Evolutionary conservation across 2,113 vertebrate genomes (phyloP).

Genomic region (Sphyrna mokarran): DNA sequence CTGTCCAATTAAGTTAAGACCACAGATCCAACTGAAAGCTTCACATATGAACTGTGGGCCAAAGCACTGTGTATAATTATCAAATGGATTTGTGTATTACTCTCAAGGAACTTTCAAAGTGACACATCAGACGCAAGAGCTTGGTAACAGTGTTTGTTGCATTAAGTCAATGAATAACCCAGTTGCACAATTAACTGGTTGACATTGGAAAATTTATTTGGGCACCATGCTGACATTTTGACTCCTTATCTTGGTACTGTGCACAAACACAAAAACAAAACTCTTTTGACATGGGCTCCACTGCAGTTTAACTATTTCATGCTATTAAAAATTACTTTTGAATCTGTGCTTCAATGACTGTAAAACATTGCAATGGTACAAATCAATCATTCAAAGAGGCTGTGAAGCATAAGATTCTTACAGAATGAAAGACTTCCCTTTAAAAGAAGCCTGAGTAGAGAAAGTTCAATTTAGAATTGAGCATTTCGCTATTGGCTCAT

Average conservation of each 20-base stretch:
- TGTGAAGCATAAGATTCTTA: not conserved
- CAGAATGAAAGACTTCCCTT: not conserved
- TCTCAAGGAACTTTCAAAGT: not conserved
- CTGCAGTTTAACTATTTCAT: not conserved
- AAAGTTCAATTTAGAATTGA: not conserved
- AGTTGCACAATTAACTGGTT: not conserved
- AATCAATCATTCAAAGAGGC: not conserved
- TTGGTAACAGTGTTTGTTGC: conserved; percentile 20
- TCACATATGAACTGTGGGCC: not conserved
- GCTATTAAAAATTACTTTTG: not conserved
- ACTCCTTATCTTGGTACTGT: not conserved
- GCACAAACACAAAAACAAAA: not conserved
- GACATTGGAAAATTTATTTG: conserved; percentile 10
- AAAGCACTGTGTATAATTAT: conserved; percentile 9
- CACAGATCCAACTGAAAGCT: not conserved
- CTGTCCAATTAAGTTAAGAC: not conserved
- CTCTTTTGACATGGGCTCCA: not conserved
- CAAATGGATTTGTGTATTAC: not conserved
- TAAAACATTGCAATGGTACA: not conserved
- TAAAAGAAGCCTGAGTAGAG: not conserved
- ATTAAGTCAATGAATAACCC: conserved; percentile 13
- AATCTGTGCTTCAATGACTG: not conserved
- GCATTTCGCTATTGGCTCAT: not conserved
- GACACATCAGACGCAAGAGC: not conserved
- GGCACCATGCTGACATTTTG: not conserved